Conservation (phyloP, 2,888 invertebrate species). For the Andrena praecox region DNA sequence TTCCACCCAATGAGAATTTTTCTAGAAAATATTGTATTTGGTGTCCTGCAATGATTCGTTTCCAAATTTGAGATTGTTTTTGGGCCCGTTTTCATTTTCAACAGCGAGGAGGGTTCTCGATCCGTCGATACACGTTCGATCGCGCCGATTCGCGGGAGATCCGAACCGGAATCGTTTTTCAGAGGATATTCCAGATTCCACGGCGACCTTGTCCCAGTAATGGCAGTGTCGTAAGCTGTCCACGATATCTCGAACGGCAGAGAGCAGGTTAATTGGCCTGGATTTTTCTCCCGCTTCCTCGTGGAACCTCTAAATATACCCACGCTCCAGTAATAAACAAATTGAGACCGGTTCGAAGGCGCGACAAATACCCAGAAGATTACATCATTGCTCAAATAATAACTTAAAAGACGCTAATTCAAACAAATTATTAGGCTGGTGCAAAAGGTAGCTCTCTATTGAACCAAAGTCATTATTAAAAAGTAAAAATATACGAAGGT, state of each 20-base stretch:
- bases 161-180: constrained; percentile 56
- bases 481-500: no score
- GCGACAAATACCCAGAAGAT: no score
- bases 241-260: constrained; percentile 20
- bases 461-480: no score
- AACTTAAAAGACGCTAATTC: no score
- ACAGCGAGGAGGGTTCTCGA: not conserved
- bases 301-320: not conserved
- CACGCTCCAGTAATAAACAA: not conserved
- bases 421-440: no score
- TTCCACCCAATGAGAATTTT: no score
- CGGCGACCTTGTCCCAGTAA: constrained; percentile 61
- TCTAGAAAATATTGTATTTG: not conserved
- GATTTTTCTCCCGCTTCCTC: constrained; percentile 10
- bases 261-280: constrained; percentile 4
- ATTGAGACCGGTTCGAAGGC: not conserved
- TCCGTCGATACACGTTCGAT: not conserved
- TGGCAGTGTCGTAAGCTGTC: constrained; percentile 37
- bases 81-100: not conserved
- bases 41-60: not conserved
- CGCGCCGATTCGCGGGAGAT: not conserved
- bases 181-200: constrained; percentile 51
- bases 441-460: no score
- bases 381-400: no score
- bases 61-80: no score